phyloP scores from a whole-genome alignment of 2,113 vertebrate species.

The Chionodraco myersi region DNA sequence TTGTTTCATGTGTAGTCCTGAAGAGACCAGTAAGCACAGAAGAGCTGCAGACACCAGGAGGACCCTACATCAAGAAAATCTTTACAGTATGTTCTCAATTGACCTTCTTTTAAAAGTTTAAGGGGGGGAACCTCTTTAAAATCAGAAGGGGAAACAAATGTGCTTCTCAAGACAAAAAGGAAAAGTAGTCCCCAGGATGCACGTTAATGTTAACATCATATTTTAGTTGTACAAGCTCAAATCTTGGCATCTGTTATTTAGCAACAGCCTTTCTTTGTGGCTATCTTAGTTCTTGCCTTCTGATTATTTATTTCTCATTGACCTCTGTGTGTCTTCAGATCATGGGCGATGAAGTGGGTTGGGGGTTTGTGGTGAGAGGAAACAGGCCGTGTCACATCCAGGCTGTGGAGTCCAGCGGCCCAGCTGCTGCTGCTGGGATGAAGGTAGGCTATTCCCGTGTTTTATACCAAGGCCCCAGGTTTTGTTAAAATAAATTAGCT shows the following conservation, averaged over 20 bases:
- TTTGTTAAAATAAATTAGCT: not conserved
- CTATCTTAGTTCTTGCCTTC: not conserved
- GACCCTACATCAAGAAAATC: constrained; percentile 87
- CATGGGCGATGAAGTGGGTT: constrained; percentile 89
- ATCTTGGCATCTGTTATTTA: not conserved
- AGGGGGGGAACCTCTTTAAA: rapidly evolving
- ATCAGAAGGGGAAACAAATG: no score
- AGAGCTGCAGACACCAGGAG: constrained; percentile 89
- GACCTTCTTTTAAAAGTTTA: not conserved
- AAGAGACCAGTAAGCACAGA: constrained; percentile 90
- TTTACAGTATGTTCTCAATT: constrained; percentile 85
- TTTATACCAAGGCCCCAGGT: not conserved
- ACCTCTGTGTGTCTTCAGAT: constrained; percentile 78
- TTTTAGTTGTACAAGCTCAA: not conserved
- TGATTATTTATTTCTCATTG: not conserved
- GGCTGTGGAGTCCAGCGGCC: constrained; percentile 91
- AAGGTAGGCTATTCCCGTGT: constrained; percentile 81
- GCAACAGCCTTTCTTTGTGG: not conserved
- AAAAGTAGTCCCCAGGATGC: not conserved
- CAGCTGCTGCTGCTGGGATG: constrained; percentile 89
- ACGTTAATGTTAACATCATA: not conserved
- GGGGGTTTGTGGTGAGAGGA: constrained; percentile 93
- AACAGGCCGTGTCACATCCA: constrained; percentile 91
- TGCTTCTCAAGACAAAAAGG: not conserved
- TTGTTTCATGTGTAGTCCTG: constrained; percentile 82